Conservation (phyloP, 2,888 invertebrate genomes). For the Tigriopus californicus region DNA sequence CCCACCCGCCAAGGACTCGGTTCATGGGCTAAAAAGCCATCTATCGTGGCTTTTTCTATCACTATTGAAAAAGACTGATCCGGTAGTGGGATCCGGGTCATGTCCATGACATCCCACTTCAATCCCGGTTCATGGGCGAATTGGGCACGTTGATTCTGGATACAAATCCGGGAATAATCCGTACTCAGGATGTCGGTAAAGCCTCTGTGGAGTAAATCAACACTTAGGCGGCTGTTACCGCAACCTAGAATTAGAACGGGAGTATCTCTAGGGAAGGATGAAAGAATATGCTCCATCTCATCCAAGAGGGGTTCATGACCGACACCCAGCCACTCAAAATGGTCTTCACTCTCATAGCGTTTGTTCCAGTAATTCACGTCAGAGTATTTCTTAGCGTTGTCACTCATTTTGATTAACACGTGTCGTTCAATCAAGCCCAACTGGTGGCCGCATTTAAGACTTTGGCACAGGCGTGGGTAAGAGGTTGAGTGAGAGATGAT, state of each 20-base stretch:
- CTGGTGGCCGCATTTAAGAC: too few relatives aligned
- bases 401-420: too few relatives aligned
- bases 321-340: conserved; percentile 5
- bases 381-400: neutral
- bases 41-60: conserved; percentile 11
- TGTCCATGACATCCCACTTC: neutral
- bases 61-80: conserved; percentile 5
- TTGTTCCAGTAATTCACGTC: neutral
- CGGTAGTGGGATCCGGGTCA: neutral
- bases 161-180: neutral
- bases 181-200: neutral
- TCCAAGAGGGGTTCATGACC: conserved; percentile 3
- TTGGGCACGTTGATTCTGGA: neutral
- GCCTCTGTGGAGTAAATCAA: neutral
- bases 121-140: neutral
- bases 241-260: conserved; percentile 9
- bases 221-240: neutral
- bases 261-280: too few relatives aligned
- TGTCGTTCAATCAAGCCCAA: too few relatives aligned
- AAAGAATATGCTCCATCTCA: neutral
- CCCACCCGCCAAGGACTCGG: neutral
- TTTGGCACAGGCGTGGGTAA: too few relatives aligned
- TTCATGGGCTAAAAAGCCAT: neutral
- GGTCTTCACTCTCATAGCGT: neutral
- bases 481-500: too few relatives aligned